phyloP scores from a whole-genome alignment of 2,113 vertebrate species.

The Phyllostomus discolor region DNA sequence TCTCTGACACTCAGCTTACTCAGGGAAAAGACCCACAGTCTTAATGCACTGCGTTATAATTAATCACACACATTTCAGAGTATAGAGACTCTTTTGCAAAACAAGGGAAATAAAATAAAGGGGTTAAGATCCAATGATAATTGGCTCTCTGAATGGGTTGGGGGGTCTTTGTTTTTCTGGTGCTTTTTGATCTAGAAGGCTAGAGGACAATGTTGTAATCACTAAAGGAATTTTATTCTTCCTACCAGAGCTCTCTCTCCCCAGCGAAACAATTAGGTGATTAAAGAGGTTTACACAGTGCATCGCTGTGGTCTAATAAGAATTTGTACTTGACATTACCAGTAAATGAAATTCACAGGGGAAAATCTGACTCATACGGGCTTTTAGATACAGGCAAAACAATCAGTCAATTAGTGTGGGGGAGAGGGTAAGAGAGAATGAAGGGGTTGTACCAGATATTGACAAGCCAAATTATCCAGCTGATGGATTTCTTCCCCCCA shows the following conservation, averaged over 20 bases:
- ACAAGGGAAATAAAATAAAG: constrained; percentile 46
- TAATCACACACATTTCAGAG: constrained; percentile 64
- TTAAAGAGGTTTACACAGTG: constrained; percentile 69
- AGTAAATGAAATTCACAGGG: constrained; percentile 62
- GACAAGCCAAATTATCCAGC: neutral
- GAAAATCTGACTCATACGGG: constrained; percentile 49
- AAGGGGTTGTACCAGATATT: neutral
- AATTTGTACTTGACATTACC: constrained; percentile 67
- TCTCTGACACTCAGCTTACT: constrained; percentile 61
- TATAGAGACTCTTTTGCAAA: constrained; percentile 44
- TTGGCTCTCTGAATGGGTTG: neutral
- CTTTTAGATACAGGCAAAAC: constrained; percentile 32
- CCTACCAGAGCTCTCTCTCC: constrained; percentile 33
- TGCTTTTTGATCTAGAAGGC: constrained; percentile 49
- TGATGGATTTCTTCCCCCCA: neutral
- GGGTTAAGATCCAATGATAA: constrained; percentile 12
- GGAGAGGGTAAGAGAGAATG: accelerated
- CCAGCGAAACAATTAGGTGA: constrained; percentile 65
- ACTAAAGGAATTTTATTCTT: constrained; percentile 64
- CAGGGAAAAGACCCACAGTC: constrained; percentile 36
- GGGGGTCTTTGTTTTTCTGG: neutral
- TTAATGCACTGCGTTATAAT: constrained; percentile 59
- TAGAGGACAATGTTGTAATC: constrained; percentile 22
- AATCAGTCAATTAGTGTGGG: neutral
- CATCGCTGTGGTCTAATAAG: constrained; percentile 53